These are phyloP conservation scores for Sycobia sp. DNA, from an alignment of 1,140 invertebrate genomes.

Conservation along the genomic window DNA sequence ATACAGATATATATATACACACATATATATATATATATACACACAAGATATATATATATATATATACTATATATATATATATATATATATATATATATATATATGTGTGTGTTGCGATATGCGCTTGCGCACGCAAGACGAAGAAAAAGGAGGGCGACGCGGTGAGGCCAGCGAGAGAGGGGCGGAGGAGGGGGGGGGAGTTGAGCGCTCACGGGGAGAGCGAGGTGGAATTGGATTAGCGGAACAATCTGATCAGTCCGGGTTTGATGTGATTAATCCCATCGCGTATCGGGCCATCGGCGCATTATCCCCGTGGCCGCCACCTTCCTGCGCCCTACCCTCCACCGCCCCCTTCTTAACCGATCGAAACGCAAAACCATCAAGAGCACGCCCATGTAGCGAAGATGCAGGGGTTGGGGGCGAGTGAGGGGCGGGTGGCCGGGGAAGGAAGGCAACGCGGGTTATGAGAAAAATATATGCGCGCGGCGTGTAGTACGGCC, in stretches of 20 bases:
- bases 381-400: conserved; percentile 38
- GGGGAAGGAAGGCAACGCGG: too few relatives aligned
- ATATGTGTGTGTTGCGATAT: neutral
- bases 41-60: too few relatives aligned
- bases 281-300: conserved; percentile 37
- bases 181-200: neutral
- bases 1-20: too few relatives aligned
- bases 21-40: conserved; percentile 3
- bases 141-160: neutral
- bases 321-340: neutral
- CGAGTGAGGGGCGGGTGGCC: neutral
- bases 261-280: conserved; percentile 44
- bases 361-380: conserved; percentile 29
- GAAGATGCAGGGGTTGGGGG: neutral
- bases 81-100: neutral
- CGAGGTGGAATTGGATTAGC: conserved; percentile 52
- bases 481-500: too few relatives aligned
- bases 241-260: conserved; percentile 42
- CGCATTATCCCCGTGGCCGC: conserved; percentile 25
- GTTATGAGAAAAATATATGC: too few relatives aligned
- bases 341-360: too few relatives aligned
- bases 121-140: too few relatives aligned
- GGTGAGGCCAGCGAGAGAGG: neutral
- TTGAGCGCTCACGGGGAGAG: neutral
- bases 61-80: too few relatives aligned